A percentile compares a stretch with the other conserved stretches of the same genome.
phyloP scores from a whole-genome alignment of 2,888 invertebrate genomes.

The Rhaphigaster nebulosa region DNA sequence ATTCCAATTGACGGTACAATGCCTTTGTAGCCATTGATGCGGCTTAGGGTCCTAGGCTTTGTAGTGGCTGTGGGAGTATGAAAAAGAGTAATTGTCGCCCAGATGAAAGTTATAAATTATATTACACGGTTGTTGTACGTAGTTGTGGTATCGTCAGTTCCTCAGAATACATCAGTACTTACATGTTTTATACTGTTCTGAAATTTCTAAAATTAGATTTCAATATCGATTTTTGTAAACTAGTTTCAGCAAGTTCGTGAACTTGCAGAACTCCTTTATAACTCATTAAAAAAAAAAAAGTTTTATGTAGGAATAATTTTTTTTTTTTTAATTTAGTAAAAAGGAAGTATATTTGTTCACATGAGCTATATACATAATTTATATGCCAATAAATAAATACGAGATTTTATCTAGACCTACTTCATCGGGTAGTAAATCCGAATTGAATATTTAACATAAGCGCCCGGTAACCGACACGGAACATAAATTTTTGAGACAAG shows the following conservation, averaged over 20 bases:
- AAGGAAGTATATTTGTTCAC: too few species aligned
- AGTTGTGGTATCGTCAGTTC: background rate
- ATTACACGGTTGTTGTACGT: background rate
- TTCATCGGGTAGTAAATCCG: background rate
- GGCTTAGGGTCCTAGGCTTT: conserved; percentile 5
- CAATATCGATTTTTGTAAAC: too few species aligned
- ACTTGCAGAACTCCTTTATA: too few species aligned
- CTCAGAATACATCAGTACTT: background rate
- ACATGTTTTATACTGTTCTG: too few species aligned
- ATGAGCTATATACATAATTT: too few species aligned
- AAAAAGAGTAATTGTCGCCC: background rate
- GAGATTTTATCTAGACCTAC: too few species aligned
- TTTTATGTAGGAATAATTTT: too few species aligned
- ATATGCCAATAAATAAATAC: too few species aligned
- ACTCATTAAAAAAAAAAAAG: too few species aligned
- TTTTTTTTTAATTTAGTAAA: too few species aligned
- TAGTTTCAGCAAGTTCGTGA: too few species aligned
- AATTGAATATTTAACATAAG: background rate
- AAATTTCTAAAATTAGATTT: too few species aligned
- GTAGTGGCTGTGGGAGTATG: background rate
- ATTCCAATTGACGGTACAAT: conserved; percentile 20
- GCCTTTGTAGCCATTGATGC: background rate
- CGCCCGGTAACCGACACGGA: background rate
- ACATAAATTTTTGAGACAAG: background rate
- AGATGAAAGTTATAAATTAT: background rate